Base-by-base conservation (phyloP, 92 coral and sea anemone species). In the Parazoanthus atlanticus region DNA sequence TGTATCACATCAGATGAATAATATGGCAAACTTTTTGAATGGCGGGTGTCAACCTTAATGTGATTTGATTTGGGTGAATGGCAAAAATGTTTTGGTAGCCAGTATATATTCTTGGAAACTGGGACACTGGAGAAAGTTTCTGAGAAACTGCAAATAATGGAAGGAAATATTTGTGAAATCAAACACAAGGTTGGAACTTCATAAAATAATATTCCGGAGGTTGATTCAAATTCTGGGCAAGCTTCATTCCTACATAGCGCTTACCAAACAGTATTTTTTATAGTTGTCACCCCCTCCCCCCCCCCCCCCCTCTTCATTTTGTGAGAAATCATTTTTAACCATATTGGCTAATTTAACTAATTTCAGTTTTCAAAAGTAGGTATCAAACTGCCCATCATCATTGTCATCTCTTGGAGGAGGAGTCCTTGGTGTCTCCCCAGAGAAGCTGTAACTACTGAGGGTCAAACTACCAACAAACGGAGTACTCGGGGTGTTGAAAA, bases 381-480 rank as follows among this genome's bases (percentile, higher is more conserved):
- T 84, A 41, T 70, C 69, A 1, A 52, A 56, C 71, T 28, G 79
- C 9, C 41, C 40, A 6, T 8, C 74, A 29, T 79, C 38, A 10
- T 54, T 25, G 21, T 30, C 71, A 26, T 40, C 87, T 40, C n/a
- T 75, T 75, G 87, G 41, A 40, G 87, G 78, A 6, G 92, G 80
- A 8, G 93, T 76, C 66, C 79, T 85, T 1, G 93, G 93, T 36
- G 90, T 17, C 41, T 95, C 94, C 8, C 90, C 93, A 8, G 93
- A 86, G 88, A 74, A 89, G 40, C 78, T 84, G 74, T 93, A 93
- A 64, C 94, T 95, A 75, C 86, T 95, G 1, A 93, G 90, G 1
- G 94, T 79, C 31, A 93, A 82, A 58, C 90, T 94, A 1, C 98
- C 98, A 72, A 95, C 89, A 84, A 95, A 95, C 6, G 98, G 98